Conservation (phyloP, 2,888 invertebrate species). For the Polymixis lichenea region DNA sequence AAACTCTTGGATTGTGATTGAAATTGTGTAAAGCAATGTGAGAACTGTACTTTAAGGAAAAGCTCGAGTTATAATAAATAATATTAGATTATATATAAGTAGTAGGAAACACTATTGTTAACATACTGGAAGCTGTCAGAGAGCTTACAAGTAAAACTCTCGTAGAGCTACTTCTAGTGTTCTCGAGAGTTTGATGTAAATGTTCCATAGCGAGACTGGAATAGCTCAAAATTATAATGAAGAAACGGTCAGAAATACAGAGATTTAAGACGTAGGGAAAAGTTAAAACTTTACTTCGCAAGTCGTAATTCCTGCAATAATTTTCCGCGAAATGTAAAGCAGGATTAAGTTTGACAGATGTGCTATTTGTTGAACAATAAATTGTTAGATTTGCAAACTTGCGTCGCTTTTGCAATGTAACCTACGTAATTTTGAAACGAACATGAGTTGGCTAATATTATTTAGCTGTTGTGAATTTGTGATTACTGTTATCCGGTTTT, state of each 20-base stretch:
- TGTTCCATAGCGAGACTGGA: neutral
- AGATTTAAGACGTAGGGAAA: neutral
- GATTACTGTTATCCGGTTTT: neutral
- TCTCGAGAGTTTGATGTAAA: neutral
- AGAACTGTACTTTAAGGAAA: neutral
- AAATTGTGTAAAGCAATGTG: neutral
- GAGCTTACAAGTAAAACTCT: neutral
- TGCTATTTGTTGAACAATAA: conserved; percentile 38
- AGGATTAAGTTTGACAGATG: conserved; percentile 38
- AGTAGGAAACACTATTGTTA: neutral
- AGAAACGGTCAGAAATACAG: neutral
- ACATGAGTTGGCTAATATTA: conserved; percentile 19
- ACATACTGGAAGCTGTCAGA: neutral
- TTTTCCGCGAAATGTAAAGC: conserved; percentile 22
- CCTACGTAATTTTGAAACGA: conserved; percentile 30
- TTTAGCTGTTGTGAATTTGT: conserved; percentile 10
- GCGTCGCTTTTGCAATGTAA: conserved; percentile 16
- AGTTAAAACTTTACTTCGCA: conserved; percentile 8
- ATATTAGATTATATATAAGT: neutral
- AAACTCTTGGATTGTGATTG: too few species aligned
- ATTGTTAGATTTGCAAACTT: conserved; percentile 46
- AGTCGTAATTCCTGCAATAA: conserved; percentile 17
- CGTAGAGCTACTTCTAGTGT: neutral
- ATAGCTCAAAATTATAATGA: neutral
- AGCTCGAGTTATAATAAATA: neutral